Evolutionary conservation across 2,797 vertebrate species (phyloP), one percentile per base, ranked within the genome.

Genomic region (Characodon lateralis): DNA sequence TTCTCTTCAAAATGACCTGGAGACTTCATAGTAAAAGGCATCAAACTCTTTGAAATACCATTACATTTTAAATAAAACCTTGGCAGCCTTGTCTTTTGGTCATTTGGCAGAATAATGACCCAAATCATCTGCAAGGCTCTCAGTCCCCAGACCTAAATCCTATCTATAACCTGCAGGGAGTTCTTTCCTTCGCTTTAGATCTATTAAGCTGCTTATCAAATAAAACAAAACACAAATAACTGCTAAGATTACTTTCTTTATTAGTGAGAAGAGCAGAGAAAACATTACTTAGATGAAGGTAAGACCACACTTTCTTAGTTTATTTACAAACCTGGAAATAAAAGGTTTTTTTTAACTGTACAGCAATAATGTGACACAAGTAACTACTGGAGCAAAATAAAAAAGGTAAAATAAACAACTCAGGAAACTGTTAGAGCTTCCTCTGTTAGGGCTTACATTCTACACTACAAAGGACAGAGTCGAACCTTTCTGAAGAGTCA

Each of bases 241-340:
- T 43, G 3, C 28, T 41, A 20, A 58, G 77, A 61, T 69, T 74
- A 68, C 51, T 50, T 65, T 18, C 10, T 79, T 79, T 74, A 74
- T 74, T 79, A 70, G 50, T 53, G 26, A 71, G 76, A 35, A 35
- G 8, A 69, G 51, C 63, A 72, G 35, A 66, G 69, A 68, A 79
- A 69, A 69, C 56, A 2, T 39, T 13, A 69, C 51, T 39, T 69
- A n/a, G 20, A 68, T 56, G 53, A 73, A 39, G 71, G 28, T 31
- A 5, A 68, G 35, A 56, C 26, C 55, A 77, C 76, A 71, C n/a
- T 43, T 58, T 78, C 16, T 56, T 28, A 68, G 39, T 39, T 61
- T 16, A 70, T 61, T 74, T 43, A 79, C 53, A 73, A 68, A 50
- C 20, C 22, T 50, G 26, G 39, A n/a, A 48, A 41, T 53, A 18